Evolutionary conservation across 2,113 vertebrate genomes (phyloP).

Genomic region (Martes martes): DNA sequence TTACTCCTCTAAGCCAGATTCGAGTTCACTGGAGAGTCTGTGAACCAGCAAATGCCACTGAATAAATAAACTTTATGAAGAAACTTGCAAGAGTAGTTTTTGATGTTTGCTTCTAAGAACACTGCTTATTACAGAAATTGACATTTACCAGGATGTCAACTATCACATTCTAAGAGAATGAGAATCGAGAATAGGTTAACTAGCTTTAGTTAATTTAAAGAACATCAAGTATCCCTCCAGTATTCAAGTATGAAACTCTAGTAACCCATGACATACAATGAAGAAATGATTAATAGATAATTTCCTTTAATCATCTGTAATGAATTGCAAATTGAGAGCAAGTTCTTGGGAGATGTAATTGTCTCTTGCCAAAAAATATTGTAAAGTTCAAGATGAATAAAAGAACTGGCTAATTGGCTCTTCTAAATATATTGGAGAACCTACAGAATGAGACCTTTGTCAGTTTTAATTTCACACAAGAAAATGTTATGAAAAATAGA

Average conservation of each 20-base stretch:
- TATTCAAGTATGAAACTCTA: neutral
- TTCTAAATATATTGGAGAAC: neutral
- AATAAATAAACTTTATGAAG: neutral
- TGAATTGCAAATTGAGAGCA: neutral
- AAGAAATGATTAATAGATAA: neutral
- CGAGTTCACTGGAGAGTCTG: neutral
- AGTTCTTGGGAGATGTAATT: neutral
- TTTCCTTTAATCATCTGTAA: neutral
- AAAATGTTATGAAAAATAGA: neutral
- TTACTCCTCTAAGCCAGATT: neutral
- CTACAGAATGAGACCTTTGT: neutral
- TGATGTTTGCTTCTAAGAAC: neutral
- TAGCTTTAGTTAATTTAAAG: neutral
- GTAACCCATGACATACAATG: neutral
- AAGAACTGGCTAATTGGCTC: neutral
- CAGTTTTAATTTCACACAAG: neutral
- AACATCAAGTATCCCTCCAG: neutral
- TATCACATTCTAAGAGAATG: neutral
- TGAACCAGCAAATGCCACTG: neutral
- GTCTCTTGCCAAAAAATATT: neutral
- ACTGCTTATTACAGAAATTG: neutral
- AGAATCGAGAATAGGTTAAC: neutral
- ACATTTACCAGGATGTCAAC: neutral
- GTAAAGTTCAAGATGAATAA: neutral
- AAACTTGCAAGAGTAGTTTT: neutral